Percentiles rank a stretch among this genome's conserved stretches.
Evolutionary conservation across 2,888 invertebrate genomes (phyloP).

Genomic region (Agriotes lineatus): DNA sequence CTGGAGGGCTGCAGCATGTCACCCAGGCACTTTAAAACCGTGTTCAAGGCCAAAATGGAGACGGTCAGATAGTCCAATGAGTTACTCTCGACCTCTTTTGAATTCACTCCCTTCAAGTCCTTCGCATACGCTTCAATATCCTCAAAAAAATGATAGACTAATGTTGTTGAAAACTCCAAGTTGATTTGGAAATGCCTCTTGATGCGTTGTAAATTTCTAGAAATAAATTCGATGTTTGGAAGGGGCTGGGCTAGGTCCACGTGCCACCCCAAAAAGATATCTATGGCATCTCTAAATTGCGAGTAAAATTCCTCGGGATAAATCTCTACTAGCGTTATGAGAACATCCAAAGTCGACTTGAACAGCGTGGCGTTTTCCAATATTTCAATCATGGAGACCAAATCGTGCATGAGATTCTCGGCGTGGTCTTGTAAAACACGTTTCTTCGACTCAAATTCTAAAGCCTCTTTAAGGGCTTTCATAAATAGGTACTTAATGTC

Average conservation of each 20-base stretch:
- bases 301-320: conserved; percentile 85
- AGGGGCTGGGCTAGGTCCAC: conserved; percentile 89
- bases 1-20: conserved; percentile 68
- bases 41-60: conserved; percentile 86
- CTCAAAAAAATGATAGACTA: conserved; percentile 92
- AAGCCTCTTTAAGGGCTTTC: conserved; percentile 81
- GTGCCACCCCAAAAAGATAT: conserved; percentile 96
- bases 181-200: conserved; percentile 88
- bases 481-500: conserved; percentile 82
- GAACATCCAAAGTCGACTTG: conserved; percentile 84
- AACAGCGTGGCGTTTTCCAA: conserved; percentile 86
- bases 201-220: conserved; percentile 82
- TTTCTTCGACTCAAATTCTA: conserved; percentile 79
- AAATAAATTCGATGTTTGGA: conserved; percentile 84
- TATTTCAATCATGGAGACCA: conserved; percentile 85
- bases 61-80: conserved; percentile 74
- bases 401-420: conserved; percentile 76
- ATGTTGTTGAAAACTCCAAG: conserved; percentile 84
- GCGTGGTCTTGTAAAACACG: conserved; percentile 79
- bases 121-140: conserved; percentile 88
- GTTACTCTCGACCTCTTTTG: conserved; percentile 64
- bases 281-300: conserved; percentile 90
- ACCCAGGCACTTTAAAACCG: conserved; percentile 87
- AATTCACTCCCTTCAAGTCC: conserved; percentile 62
- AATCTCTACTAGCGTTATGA: conserved; percentile 81